Conservation (phyloP, 2,888 invertebrate genomes). For the Dryocosmus kuriphilus region DNA sequence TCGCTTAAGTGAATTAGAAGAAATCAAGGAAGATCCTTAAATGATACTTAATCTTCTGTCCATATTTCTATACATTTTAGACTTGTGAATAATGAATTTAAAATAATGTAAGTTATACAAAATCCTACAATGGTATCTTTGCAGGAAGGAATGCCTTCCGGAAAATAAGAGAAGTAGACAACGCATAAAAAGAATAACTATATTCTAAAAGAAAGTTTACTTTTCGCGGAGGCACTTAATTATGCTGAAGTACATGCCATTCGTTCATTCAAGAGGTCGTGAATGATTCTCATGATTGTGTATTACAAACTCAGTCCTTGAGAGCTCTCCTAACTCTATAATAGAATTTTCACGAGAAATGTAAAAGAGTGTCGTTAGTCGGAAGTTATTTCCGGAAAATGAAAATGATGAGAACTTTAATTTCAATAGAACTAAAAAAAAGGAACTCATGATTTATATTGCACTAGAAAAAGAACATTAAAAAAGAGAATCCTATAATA, state of each 20-base stretch:
- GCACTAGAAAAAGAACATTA: no score
- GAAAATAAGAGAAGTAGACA: not conserved
- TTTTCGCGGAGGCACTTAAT: constrained; percentile 17
- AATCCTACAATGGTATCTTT: not conserved
- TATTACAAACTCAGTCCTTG: constrained; percentile 6
- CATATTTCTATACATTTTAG: no score
- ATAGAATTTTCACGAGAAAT: not conserved
- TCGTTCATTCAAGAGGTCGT: constrained; percentile 14
- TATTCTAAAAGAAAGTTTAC: constrained; percentile 21
- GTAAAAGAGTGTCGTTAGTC: constrained; percentile 12
- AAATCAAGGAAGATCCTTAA: no score
- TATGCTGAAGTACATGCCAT: not conserved
- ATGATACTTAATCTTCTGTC: no score
- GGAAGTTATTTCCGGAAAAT: constrained; percentile 22
- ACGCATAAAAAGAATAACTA: not conserved
- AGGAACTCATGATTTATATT: no score
- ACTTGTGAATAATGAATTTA: not conserved
- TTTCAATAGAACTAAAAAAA: no score
- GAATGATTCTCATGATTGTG: constrained; percentile 31
- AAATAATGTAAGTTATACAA: not conserved
- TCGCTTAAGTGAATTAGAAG: no score
- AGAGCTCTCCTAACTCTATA: constrained; percentile 1
- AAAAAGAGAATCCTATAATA: no score
- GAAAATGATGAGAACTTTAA: not conserved
- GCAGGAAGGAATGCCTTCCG: constrained; percentile 1